Base-by-base conservation (phyloP, 2,797 vertebrate species). In the Acanthopagrus latus region DNA sequence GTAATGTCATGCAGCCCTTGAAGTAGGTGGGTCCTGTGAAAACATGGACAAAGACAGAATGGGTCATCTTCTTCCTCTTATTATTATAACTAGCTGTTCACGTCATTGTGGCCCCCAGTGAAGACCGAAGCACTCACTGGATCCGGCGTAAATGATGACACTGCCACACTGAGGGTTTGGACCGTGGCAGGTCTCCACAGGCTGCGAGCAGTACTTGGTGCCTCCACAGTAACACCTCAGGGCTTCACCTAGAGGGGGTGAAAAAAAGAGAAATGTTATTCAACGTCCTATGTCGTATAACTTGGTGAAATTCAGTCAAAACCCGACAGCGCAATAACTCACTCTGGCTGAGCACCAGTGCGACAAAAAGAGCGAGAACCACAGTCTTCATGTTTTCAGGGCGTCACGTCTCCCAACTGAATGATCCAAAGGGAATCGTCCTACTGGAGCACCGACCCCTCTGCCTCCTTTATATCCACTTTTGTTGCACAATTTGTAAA, bases 361-460 rank as follows among this genome's bases (percentile, higher is more conserved):
- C 2, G 0, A 78, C 18, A 2, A 77, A 1, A 18, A 64, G 57
- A 63, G 57, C 52, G 47, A 78, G 46, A 64, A 74, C 48, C 54
- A 47, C 74, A 48, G 50, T n/a, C 50, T 76, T 80, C 54, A 80
- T 76, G 62, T 73, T 70, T 48, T 69, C 55, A 14, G 27, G 8
- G 25, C 14, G 23, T 52, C 16, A 12, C 5, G 23, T 20, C 3
- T 16, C 54, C 10, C 11, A 69, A 48, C 69, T 64, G 60, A 47
- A 12, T 6, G 41, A 44, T 11, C 12, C 21, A 50, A 41, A 7
- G 69, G 69, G 18, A 76, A 50, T 3, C 18, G n/a, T 65, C 20
- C 10, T 25, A 4, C 3, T 50, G 25, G 3, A 52, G 23, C 0
- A 7, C 3, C 50, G 56, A 14, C 25, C 5, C 4, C 12, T 17